phyloP scores from a whole-genome alignment of 2,888 invertebrate genomes.

The Pycnomerus fuliginosus region DNA sequence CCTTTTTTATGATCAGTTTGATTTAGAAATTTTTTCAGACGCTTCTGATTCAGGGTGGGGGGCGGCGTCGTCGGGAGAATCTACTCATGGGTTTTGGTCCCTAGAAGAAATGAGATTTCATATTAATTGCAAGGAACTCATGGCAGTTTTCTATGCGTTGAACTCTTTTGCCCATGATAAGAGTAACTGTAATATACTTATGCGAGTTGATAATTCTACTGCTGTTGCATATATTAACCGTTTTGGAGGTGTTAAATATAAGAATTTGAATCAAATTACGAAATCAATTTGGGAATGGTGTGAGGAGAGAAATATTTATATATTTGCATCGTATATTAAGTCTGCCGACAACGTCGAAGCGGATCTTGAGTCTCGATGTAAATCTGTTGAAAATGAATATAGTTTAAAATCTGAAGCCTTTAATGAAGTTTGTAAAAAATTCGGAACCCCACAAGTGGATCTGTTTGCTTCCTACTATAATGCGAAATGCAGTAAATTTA shows the following conservation, averaged over 20 bases:
- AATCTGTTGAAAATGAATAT: slow-evolving; percentile 16
- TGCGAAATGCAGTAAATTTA: background rate
- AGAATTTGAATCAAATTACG: too few species aligned
- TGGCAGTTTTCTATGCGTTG: slow-evolving; percentile 4
- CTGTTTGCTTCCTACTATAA: slow-evolving; percentile 6
- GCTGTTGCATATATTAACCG: slow-evolving; percentile 32
- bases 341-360: too few species aligned
- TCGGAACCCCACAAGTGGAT: slow-evolving; percentile 6
- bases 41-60: slow-evolving; percentile 8
- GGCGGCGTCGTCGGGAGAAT: background rate
- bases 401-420: slow-evolving; percentile 5
- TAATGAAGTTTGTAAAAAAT: background rate
- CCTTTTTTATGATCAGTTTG: background rate
- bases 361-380: slow-evolving; percentile 4
- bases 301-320: too few species aligned
- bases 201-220: slow-evolving; percentile 32
- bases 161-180: slow-evolving; percentile 5
- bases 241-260: too few species aligned
- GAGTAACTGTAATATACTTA: slow-evolving; percentile 21
- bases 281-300: too few species aligned
- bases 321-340: too few species aligned
- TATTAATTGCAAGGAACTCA: slow-evolving; percentile 9
- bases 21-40: slow-evolving; percentile 4
- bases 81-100: slow-evolving; percentile 2
- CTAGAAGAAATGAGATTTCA: background rate